phyloP scores from a whole-genome alignment of 2,113 vertebrate genomes.

The Hipposideros armiger region DNA sequence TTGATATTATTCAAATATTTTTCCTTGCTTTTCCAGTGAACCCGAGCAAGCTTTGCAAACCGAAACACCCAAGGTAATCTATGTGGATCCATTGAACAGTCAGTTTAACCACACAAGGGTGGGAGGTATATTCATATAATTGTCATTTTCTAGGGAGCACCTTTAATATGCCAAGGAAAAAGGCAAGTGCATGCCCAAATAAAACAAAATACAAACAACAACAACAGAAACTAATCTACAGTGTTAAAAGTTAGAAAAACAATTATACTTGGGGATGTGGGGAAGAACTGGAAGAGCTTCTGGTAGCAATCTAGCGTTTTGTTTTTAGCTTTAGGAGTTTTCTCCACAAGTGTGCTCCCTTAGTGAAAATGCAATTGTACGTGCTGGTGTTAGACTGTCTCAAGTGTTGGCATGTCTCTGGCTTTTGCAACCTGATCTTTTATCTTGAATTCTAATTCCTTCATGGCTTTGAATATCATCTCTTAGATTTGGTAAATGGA shows the following conservation, averaged over 20 bases:
- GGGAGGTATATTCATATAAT: not conserved
- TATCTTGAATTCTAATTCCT: not conserved
- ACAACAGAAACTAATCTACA: not conserved
- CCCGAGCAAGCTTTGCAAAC: not conserved
- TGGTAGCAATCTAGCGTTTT: not conserved
- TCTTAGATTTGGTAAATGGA: not conserved
- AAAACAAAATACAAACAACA: not conserved
- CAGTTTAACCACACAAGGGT: not conserved
- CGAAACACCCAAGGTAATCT: not conserved
- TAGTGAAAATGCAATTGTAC: not conserved
- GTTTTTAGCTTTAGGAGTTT: not conserved
- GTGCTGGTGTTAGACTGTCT: accelerated
- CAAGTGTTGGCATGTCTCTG: not conserved
- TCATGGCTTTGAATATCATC: not conserved
- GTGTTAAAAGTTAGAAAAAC: not conserved
- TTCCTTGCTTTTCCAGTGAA: not conserved
- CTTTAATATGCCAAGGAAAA: not conserved
- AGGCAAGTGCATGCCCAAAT: not conserved
- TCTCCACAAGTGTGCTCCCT: not conserved
- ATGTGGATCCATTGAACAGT: not conserved
- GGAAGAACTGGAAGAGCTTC: not conserved
- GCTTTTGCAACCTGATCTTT: not conserved
- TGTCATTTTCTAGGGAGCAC: not conserved
- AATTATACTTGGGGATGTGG: accelerated
- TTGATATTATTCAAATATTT: not conserved